Evolutionary conservation across 2,113 vertebrate species (phyloP).

Genomic region (Arothron firmamentum): DNA sequence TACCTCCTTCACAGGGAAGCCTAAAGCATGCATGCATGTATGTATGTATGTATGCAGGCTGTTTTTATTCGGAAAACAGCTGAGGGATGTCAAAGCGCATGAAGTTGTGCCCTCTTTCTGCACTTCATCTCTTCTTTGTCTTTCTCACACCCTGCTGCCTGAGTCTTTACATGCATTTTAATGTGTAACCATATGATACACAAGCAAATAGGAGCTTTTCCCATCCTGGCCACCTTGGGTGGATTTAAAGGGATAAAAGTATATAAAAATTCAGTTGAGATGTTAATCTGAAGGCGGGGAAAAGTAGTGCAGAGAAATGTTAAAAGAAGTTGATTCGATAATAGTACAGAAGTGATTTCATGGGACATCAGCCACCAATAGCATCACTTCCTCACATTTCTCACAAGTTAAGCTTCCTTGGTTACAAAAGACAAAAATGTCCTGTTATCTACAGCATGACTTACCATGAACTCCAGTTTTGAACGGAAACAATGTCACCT

Average conservation of each 20-base stretch:
- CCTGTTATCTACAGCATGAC: too few species aligned
- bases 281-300: background rate
- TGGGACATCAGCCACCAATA: too few species aligned
- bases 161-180: conserved; percentile 4
- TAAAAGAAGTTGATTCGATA: background rate
- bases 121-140: conserved; percentile 6
- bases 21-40: background rate
- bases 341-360: too few species aligned
- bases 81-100: conserved; percentile 38
- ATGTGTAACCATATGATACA: background rate
- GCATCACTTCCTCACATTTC: too few species aligned
- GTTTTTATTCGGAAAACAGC: conserved; percentile 7
- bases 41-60: conserved; percentile 10
- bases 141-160: background rate
- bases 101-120: conserved; percentile 11
- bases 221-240: background rate
- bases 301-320: background rate
- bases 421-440: too few species aligned
- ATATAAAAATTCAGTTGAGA: too few species aligned
- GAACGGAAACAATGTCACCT: too few species aligned
- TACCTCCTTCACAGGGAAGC: conserved; percentile 6
- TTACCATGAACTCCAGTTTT: background rate
- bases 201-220: background rate
- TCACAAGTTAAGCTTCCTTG: too few species aligned
- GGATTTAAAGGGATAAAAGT: too few species aligned